Conservation (phyloP, 2,113 vertebrate genomes). For the Oreochromis spilurus region DNA sequence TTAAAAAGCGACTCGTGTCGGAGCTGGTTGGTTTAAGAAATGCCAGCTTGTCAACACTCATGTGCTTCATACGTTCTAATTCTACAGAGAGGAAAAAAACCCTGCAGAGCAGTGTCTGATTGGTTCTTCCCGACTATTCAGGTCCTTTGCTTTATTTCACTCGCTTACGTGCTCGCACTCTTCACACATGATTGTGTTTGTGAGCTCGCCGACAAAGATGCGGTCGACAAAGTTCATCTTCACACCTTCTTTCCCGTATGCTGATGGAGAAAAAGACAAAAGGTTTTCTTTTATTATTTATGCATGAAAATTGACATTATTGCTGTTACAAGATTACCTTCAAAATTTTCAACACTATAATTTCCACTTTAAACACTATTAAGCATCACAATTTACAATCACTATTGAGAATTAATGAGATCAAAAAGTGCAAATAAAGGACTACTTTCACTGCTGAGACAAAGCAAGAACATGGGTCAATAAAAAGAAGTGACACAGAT, state of each 20-base stretch:
- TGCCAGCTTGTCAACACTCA: not conserved
- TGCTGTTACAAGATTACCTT: not conserved
- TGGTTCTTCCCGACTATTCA: not conserved
- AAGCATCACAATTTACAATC: not conserved
- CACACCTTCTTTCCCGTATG: slow-evolving; percentile 95
- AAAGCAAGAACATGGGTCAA: not conserved
- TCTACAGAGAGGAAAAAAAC: not conserved
- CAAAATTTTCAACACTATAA: not conserved
- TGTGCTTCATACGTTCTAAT: not conserved
- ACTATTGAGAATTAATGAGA: not conserved
- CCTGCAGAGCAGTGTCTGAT: not conserved
- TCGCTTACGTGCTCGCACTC: slow-evolving; percentile 93
- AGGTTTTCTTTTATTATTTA: not conserved
- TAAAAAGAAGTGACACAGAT: not conserved
- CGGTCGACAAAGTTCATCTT: slow-evolving; percentile 98
- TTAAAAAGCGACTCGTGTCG: not conserved
- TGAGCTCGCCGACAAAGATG: slow-evolving; percentile 97
- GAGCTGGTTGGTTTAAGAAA: not conserved
- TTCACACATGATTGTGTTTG: slow-evolving; percentile 99
- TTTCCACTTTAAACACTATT: not conserved
- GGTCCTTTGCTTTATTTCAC: not conserved
- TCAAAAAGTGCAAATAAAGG: not conserved
- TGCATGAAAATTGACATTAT: not conserved
- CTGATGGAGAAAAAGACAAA: slow-evolving; percentile 64
- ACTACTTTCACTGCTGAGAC: not conserved